Conservation (phyloP, 2,888 invertebrate species). For the Neria commutata region DNA sequence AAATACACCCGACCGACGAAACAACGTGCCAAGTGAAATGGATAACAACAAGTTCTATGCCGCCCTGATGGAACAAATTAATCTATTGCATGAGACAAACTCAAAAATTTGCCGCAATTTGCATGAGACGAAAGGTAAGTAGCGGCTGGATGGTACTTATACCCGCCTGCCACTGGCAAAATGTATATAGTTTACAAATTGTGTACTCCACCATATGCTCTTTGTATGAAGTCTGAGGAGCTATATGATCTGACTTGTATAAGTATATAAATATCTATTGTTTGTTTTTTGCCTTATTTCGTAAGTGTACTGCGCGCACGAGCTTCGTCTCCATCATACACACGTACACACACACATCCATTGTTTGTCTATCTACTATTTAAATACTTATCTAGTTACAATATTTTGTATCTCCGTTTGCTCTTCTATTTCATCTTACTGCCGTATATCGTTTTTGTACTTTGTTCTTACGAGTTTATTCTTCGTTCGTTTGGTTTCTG, state of each 20-base stretch:
- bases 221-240: no score
- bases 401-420: background rate
- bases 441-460: conserved; percentile 33
- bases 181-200: no score
- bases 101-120: conserved; percentile 77
- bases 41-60: conserved; percentile 59
- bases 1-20: conserved; percentile 56
- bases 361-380: no score
- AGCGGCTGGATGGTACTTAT: background rate
- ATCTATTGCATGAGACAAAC: conserved; percentile 73
- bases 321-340: no score
- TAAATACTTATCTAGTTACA: background rate
- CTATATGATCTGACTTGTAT: no score
- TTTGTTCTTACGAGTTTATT: conserved; percentile 32
- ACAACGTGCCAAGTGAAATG: conserved; percentile 43
- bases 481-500: conserved; percentile 31
- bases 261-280: no score
- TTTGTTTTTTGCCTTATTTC: no score
- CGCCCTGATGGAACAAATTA: conserved; percentile 75
- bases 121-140: conserved; percentile 72
- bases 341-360: no score
- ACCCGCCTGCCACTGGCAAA: no score
- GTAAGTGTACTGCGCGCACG: no score
- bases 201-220: no score
- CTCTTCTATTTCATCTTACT: conserved; percentile 33